Base-by-base conservation (phyloP, 2,888 invertebrate species). In the Eucera pruinosa region DNA sequence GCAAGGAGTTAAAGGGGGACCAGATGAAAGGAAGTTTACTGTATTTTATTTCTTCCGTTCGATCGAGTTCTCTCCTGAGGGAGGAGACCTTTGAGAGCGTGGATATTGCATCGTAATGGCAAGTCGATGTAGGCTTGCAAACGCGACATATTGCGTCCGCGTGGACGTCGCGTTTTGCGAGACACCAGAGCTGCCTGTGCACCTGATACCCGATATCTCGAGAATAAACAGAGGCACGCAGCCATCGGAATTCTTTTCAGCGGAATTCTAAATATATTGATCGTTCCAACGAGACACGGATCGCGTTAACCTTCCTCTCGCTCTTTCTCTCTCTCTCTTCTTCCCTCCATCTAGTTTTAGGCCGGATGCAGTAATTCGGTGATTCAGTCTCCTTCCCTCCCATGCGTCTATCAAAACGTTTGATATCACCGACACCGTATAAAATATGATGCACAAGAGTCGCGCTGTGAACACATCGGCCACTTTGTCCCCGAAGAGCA, bases 171-270 rank as follows among this genome's bases (percentile, higher is more conserved):
- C 48, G 55, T 61, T 45, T 73, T 54, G 15, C 36, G 30, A 48
- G 58, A 43, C 64, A 58, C 33, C 58, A 27, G 50, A 64, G 47
- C 41, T 36, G 25, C 25, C 6, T n/a, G 13, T 62, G 47, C 76
- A 76, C 68, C 58, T 76, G 76, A 57, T 52, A 69, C 23, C 52
- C 55, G 60, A 70, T 69, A 65, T 69, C 78, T 15, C 41, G 11
- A 27, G 62, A 33, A 57, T 64, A 60, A 75, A 43, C 55, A 45
- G 36, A 50, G 23, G 13, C 54, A 20, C 5, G 50, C 20, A 30
- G 15, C 20, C 33, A 23, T 48, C 20, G 39, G 18, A 13, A 20
- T 18, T 50, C 48, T 15, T 65, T 36, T 9, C 30, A 41, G 20
- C 45, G 65, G 57, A 74, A 76, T 74, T 66, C 41, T 55, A 76